A percentile compares a stretch with the other conserved stretches of the same genome.
Conservation (phyloP, 1,140 invertebrate genomes). For the Daktulosphaira vitifoliae region DNA sequence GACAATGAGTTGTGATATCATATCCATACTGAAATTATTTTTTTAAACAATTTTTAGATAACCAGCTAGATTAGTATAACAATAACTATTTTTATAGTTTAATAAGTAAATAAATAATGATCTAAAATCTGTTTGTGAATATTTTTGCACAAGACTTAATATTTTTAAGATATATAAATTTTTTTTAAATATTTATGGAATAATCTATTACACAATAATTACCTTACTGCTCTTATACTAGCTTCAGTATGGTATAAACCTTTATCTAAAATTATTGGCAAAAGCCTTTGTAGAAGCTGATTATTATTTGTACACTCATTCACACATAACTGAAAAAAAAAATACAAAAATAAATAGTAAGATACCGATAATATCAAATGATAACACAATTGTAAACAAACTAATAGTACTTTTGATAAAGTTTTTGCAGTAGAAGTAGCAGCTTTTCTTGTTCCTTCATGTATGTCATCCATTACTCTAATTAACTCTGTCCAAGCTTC, state of each 20-base stretch:
- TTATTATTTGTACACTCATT: constrained; percentile 9
- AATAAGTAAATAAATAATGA: too few relatives aligned
- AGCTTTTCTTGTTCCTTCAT: constrained; percentile 73
- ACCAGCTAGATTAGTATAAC: too few relatives aligned
- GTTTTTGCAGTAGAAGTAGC: constrained; percentile 67
- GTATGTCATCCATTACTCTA: constrained; percentile 87
- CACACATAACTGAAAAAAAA: constrained; percentile 13
- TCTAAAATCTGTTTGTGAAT: too few relatives aligned
- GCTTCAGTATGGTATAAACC: constrained; percentile 69
- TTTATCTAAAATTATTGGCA: constrained; percentile 69
- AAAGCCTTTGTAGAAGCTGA: constrained; percentile 44
- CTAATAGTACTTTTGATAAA: constrained; percentile 63
- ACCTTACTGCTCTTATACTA: constrained; percentile 69
- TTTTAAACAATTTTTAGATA: too few relatives aligned
- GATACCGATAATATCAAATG: background rate
- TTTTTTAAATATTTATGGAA: too few relatives aligned
- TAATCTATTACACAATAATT: too few relatives aligned
- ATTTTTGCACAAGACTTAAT: too few relatives aligned
- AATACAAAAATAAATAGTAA: background rate
- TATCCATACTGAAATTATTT: constrained; percentile 24
- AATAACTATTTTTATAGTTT: too few relatives aligned
- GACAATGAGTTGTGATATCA: constrained; percentile 72
- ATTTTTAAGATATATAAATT: too few relatives aligned
- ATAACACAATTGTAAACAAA: too few relatives aligned
- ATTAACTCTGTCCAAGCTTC: constrained; percentile 76